Base-by-base conservation (phyloP, 2,797 vertebrate species). In the Lepilemur ruficaudatus region DNA sequence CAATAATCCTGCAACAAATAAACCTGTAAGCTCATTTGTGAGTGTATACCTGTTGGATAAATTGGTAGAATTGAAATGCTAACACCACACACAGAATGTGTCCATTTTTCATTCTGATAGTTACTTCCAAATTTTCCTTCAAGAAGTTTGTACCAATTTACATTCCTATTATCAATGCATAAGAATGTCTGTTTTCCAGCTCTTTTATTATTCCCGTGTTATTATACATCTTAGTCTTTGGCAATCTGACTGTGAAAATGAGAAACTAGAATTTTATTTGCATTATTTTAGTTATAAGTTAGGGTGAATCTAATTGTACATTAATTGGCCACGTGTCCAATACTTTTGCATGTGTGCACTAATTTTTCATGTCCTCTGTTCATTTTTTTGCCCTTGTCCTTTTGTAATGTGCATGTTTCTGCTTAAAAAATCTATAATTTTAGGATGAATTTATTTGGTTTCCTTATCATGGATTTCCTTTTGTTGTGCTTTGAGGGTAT, bases 401-500 rank as follows among this genome's bases (percentile, higher is more conserved):
- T 61, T n/a, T 18, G 23, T 87, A 82, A 70, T 23, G 10, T 13
- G 3, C 25, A 6, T 32, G 35, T 20, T 90, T 89, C 80, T 83
- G 22, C 30, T 63, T 89, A 87, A 69, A 89, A 93, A 79, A 25
- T 35, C 7, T 30, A 35, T 73, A 55, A 15, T 69, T 91, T 83
- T 9, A 28, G 7, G 72, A 57, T 80, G 12, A 61, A 9, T 78
- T 63, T 55, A 59, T 90, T 95, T 70, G 52, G 12, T 75, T 83
- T 96, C 87, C 88, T 82, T 41, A 30, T 89, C 55, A 41, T 12
- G 23, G 89, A 48, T 48, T 46, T 11, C 76, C 75, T 82, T 85
- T 75, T 72, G 18, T 69, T 84, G 55, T 48, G 48, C 61, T 93
- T 75, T 88, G 73, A 78, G 43, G 61, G 17, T 67, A 38, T 52